These are phyloP conservation scores for Megalops atlanticus DNA, from an alignment of 2,113 vertebrate species.

Conservation along the genomic window DNA sequence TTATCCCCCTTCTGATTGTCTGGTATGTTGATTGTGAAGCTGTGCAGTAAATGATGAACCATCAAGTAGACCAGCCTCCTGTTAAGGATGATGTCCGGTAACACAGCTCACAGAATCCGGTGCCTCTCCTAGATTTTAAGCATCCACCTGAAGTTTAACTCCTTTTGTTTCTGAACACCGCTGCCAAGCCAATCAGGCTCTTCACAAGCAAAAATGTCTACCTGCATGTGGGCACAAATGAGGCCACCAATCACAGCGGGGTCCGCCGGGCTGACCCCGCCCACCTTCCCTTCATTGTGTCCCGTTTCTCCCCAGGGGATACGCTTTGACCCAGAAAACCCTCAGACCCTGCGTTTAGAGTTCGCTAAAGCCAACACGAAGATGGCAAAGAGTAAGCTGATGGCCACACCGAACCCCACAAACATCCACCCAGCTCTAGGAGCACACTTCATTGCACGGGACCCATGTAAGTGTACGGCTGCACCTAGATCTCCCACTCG, in stretches of 20 bases:
- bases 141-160: conserved; percentile 62
- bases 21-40: not conserved
- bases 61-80: not conserved
- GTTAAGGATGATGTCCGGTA: not conserved
- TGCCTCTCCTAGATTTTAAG: conserved; percentile 31
- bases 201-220: conserved; percentile 55
- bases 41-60: not conserved
- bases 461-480: conserved; percentile 93
- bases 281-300: conserved; percentile 46
- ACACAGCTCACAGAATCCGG: not conserved
- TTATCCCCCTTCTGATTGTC: not conserved
- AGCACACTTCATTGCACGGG: conserved; percentile 97
- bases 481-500: conserved; percentile 64
- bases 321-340: conserved; percentile 97
- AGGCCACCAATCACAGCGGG: conserved; percentile 68
- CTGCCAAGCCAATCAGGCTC: not conserved
- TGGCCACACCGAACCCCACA: conserved; percentile 97
- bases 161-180: conserved; percentile 48
- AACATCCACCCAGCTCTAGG: conserved; percentile 95
- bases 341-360: conserved; percentile 97
- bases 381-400: conserved; percentile 99
- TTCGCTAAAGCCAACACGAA: conserved; percentile 99
- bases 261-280: conserved; percentile 33
- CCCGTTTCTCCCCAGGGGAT: conserved; percentile 83
- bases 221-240: conserved; percentile 78